These are phyloP conservation scores for Gobiocypris rarus DNA, from an alignment of 2,113 vertebrate species.

Conservation along the genomic window DNA sequence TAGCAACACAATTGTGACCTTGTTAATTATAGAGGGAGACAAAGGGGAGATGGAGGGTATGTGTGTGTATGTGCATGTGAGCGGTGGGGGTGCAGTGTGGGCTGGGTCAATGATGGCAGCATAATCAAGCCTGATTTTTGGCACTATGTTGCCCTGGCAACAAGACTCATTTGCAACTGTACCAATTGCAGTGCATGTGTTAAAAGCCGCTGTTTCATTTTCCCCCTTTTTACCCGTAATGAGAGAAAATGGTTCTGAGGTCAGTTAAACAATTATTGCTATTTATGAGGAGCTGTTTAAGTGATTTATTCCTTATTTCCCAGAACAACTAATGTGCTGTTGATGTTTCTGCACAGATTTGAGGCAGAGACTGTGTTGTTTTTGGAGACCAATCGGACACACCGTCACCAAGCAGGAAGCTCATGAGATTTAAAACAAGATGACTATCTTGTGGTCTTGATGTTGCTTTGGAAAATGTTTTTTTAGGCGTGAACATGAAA, in stretches of 20 bases:
- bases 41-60: not conserved
- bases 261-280: constrained; percentile 50
- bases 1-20: constrained; percentile 29
- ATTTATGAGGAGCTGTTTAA: constrained; percentile 39
- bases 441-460: not conserved
- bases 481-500: not conserved
- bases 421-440: not conserved
- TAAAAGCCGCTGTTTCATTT: constrained; percentile 38
- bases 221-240: constrained; percentile 20
- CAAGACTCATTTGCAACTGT: constrained; percentile 52
- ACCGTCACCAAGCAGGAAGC: not conserved
- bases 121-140: constrained; percentile 46
- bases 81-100: constrained; percentile 2
- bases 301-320: constrained; percentile 39
- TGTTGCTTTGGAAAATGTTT: not conserved
- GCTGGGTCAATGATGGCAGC: constrained; percentile 27
- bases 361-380: not conserved
- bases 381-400: not conserved
- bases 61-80: constrained; percentile 13
- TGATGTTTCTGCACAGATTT: constrained; percentile 20
- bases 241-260: constrained; percentile 40
- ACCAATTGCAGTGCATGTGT: constrained; percentile 28
- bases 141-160: constrained; percentile 56
- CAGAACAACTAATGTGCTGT: not conserved
- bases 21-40: constrained; percentile 31